phyloP scores from a whole-genome alignment of 2,113 vertebrate species.

The Dicentrarchus labrax region DNA sequence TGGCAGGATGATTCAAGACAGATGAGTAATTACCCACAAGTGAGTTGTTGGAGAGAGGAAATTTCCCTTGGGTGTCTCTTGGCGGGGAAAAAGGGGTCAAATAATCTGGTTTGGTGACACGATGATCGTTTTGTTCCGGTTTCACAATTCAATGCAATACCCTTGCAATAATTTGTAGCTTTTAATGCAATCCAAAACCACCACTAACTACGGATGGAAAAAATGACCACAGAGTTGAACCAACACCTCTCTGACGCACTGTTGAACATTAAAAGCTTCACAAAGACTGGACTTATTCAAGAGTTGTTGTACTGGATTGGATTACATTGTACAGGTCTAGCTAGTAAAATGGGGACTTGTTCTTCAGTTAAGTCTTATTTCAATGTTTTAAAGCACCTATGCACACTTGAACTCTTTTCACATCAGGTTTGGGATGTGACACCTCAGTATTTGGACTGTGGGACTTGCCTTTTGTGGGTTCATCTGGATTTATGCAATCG shows the following conservation, averaged over 20 bases:
- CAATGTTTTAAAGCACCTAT: conserved; percentile 16
- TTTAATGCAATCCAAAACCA: neutral
- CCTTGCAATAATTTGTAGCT: conserved; percentile 3
- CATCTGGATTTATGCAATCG: neutral
- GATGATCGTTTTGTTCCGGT: neutral
- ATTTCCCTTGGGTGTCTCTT: conserved; percentile 50
- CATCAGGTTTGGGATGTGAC: neutral
- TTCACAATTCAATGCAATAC: conserved; percentile 16
- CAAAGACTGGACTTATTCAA: neutral
- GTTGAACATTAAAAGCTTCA: neutral
- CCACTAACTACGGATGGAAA: neutral
- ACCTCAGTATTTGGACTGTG: conserved; percentile 9
- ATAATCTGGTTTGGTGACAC: conserved; percentile 39
- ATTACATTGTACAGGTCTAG: neutral
- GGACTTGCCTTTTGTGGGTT: neutral
- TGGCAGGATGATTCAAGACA: conserved; percentile 71
- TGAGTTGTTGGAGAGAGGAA: conserved; percentile 62
- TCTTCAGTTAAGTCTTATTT: conserved; percentile 1
- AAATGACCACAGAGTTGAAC: neutral
- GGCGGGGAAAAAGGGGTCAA: conserved; percentile 6
- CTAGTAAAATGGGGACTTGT: neutral
- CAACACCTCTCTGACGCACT: neutral
- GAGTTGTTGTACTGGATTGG: conserved; percentile 32
- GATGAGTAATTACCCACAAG: conserved; percentile 61
- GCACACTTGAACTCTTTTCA: neutral